Conservation (phyloP, 2,888 invertebrate genomes). For the Chironomus tentans region DNA sequence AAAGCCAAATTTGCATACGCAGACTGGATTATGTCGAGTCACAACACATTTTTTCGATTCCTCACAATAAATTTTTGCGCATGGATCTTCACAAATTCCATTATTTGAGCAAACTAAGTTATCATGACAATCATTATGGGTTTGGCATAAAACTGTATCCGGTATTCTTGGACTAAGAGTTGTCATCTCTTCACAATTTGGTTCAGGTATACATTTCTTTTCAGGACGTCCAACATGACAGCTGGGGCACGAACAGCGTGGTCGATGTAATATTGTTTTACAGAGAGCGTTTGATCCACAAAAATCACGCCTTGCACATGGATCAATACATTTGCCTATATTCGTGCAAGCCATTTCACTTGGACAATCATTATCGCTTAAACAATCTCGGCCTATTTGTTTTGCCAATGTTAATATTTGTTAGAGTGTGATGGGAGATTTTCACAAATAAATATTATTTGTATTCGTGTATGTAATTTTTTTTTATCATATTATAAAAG, state of each 20-base stretch:
- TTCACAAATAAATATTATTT: constrained; percentile 60
- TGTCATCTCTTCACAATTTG: constrained; percentile 59
- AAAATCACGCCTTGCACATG: constrained; percentile 77
- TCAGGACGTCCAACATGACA: constrained; percentile 79
- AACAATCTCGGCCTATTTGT: constrained; percentile 71
- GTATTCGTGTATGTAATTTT: constrained; percentile 74
- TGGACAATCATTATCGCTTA: constrained; percentile 83
- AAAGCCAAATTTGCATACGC: constrained; percentile 83
- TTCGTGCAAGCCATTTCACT: constrained; percentile 86
- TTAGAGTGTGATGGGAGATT: constrained; percentile 31
- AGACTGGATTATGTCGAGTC: constrained; percentile 71
- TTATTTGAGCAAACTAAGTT: constrained; percentile 64
- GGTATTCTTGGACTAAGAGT: constrained; percentile 42
- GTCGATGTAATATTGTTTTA: constrained; percentile 72
- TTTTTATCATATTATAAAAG: constrained; percentile 52
- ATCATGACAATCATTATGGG: constrained; percentile 62
- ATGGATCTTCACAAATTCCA: constrained; percentile 73
- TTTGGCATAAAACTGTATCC: constrained; percentile 51
- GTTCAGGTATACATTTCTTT: constrained; percentile 68
- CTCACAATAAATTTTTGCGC: constrained; percentile 54
- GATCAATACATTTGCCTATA: constrained; percentile 75
- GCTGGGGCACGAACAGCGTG: constrained; percentile 79
- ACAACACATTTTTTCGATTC: constrained; percentile 83
- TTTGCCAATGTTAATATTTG: constrained; percentile 35
- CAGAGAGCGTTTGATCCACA: constrained; percentile 87